These are phyloP conservation scores for Odocoileus virginianus DNA, from an alignment of 2,113 vertebrate species.

Conservation along the genomic window DNA sequence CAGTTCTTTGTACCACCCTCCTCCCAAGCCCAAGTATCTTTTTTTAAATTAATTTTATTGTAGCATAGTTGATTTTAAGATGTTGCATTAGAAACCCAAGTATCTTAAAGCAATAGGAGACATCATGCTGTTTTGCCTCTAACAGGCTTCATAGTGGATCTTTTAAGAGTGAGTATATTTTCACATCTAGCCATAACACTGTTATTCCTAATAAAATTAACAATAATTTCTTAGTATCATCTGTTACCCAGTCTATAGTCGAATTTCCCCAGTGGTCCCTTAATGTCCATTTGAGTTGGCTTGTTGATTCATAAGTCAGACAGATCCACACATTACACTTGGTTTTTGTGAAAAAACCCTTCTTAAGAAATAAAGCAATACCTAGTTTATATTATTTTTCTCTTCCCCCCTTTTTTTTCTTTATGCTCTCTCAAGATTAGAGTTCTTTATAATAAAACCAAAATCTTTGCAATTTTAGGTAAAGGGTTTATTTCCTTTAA, in stretches of 20 bases:
- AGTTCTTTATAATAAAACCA: constrained; percentile 22
- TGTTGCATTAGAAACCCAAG: neutral
- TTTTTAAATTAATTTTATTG: neutral
- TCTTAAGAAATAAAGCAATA: constrained; percentile 4
- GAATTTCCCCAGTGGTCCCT: neutral
- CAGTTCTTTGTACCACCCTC: neutral
- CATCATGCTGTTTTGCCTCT: neutral
- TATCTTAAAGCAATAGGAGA: neutral
- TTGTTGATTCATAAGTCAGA: constrained; percentile 22
- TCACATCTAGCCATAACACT: neutral
- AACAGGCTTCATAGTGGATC: neutral
- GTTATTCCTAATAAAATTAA: neutral
- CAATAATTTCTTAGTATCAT: neutral
- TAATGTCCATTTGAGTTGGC: neutral
- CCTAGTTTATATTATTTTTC: neutral
- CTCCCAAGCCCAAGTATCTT: neutral
- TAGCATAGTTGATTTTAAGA: neutral
- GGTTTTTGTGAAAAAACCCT: neutral
- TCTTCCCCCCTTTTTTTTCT: neutral
- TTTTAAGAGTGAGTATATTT: constrained; percentile 7
- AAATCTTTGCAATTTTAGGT: neutral
- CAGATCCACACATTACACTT: neutral
- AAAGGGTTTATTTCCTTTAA: neutral
- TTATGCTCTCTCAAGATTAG: neutral
- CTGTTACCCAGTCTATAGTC: neutral